These are phyloP conservation scores for Epirrita christyi DNA, from an alignment of 2,888 invertebrate species.

Conservation along the genomic window DNA sequence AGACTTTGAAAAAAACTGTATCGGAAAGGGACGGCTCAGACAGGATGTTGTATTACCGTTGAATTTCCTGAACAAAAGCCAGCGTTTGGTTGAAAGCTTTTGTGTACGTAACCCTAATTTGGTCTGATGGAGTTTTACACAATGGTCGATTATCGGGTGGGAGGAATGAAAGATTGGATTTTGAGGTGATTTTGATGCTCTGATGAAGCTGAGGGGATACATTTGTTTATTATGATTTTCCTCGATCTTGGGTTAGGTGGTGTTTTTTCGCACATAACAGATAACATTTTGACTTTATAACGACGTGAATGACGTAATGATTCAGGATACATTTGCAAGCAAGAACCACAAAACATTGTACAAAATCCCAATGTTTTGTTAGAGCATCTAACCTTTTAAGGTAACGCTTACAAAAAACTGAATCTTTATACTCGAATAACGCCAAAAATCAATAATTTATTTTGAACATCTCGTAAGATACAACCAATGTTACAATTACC, in stretches of 20 bases:
- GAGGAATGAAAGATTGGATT: constrained; percentile 23
- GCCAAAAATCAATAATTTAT: no score
- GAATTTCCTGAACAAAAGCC: constrained; percentile 59
- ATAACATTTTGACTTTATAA: no score
- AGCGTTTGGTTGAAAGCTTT: constrained; percentile 39
- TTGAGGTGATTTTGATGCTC: constrained; percentile 10
- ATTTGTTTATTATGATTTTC: neutral
- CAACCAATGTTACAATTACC: no score
- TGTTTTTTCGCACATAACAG: no score
- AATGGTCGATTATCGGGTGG: constrained; percentile 35
- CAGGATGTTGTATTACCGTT: constrained; percentile 62
- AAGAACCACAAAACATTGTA: no score
- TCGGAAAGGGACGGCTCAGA: constrained; percentile 36
- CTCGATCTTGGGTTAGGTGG: neutral
- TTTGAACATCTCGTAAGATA: no score
- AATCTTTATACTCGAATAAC: no score
- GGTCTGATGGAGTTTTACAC: constrained; percentile 51
- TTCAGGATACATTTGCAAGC: no score
- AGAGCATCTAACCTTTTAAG: no score
- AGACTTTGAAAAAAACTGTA: constrained; percentile 32
- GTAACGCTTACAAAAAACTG: no score
- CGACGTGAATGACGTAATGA: no score
- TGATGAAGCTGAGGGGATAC: neutral
- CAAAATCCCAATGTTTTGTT: no score
- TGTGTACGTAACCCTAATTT: constrained; percentile 57